phyloP scores from a whole-genome alignment of 2,888 invertebrate genomes.

The Lasioglossum figueresi region DNA sequence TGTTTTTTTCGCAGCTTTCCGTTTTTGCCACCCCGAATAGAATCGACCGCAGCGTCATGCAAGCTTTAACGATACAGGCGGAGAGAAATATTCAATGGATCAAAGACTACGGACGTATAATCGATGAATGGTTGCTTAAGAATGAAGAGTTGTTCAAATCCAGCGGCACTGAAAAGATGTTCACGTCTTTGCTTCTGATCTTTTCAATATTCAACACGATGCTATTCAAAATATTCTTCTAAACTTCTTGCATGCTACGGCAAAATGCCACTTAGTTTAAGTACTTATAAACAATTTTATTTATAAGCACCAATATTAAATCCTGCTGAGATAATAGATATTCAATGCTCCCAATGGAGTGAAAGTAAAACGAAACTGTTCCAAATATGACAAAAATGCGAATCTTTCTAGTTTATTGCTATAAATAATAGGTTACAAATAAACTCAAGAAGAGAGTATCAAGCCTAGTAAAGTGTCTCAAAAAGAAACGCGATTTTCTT shows the following conservation, averaged over 20 bases:
- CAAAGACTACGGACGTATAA: fast-evolving
- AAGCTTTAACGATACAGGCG: no score
- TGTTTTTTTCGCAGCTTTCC: not conserved
- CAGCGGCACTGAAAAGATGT: not conserved
- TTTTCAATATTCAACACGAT: slow-evolving; percentile 42
- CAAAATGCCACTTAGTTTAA: not conserved
- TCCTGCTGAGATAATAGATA: no score
- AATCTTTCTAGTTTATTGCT: not conserved
- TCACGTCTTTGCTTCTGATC: slow-evolving; percentile 24
- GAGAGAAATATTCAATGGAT: not conserved
- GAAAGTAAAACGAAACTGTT: not conserved
- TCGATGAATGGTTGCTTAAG: not conserved
- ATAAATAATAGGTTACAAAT: not conserved
- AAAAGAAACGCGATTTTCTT: not conserved
- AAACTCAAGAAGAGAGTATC: not conserved
- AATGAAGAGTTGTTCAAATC: not conserved
- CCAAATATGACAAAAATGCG: not conserved
- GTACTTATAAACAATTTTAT: no score
- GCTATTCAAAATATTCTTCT: slow-evolving; percentile 23
- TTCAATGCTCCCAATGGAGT: no score
- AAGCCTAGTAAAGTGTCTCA: not conserved
- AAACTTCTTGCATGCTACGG: not conserved
- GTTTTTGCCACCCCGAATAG: no score
- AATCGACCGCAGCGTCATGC: no score
- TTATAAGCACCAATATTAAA: no score